Evolutionary conservation across 2,888 invertebrate species (phyloP), one percentile per base, ranked within the genome.

Genomic region (Microctonus hyperodae): DNA sequence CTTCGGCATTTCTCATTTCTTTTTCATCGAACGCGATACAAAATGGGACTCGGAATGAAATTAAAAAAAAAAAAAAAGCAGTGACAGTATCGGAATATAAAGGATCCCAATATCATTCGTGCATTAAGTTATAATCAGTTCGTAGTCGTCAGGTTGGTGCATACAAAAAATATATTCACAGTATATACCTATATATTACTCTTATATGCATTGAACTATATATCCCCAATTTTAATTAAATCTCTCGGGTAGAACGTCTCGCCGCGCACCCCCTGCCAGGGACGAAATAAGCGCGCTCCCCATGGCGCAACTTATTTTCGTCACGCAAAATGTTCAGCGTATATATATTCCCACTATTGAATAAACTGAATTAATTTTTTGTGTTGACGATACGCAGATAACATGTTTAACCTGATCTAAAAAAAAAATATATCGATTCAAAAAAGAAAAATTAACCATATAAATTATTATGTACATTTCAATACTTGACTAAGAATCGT

Each of bases 241-340:
- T 56, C 67, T 69, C 68, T 68, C 68, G 50, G 72, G 62, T 70
- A 69, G 72, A 71, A 7, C 7, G 71, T 59, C 66, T 70, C 70
- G 74, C 65, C n/a, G n/a, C n/a, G n/a, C 7, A 28, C 78, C 79
- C 73, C 77, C 77, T 74, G 77, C 76, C 69, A 74, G 74, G 74
- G 75, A 71, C 70, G 73, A 76, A 76, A 78, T 75, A 74, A 76
- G 72, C 73, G 72, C 70, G 66, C 74, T 75, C 75, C 77, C n/a
- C 72, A 73, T 70, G 16, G 75, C 56, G 76, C 73, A 72, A 76
- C 76, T 76, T 75, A 76, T 77, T 76, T 77, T 72, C 75, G 75
- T 76, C 78, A 77, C 77, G 78, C 76, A 73, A 77, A 77, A 74
- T 37, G 74, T 73, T 73, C 71, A 72, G 75, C 73, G 73, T 74